These are phyloP conservation scores for Cantharis rustica DNA, from an alignment of 2,888 invertebrate genomes.

Conservation along the genomic window DNA sequence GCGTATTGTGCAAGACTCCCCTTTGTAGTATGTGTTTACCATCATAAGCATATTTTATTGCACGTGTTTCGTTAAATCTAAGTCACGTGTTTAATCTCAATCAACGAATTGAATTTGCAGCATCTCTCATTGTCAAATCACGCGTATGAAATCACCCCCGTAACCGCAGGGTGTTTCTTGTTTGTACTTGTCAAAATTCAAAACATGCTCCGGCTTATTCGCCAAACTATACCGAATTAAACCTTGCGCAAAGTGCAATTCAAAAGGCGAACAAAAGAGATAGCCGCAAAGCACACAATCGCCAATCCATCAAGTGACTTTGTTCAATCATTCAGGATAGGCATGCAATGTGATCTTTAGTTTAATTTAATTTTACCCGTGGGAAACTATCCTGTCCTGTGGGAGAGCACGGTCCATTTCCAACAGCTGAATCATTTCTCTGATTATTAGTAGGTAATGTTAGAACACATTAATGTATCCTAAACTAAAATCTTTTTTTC, in stretches of 20 bases:
- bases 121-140: conserved; percentile 30
- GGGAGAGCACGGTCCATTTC: conserved; percentile 19
- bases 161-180: conserved; percentile 18
- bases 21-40: not conserved
- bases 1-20: not conserved
- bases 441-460: not conserved
- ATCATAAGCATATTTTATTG: conserved; percentile 23
- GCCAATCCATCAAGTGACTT: conserved; percentile 26
- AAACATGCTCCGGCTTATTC: conserved; percentile 12
- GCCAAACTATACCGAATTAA: conserved; percentile 17
- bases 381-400: conserved; percentile 28
- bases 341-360: conserved; percentile 29
- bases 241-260: conserved; percentile 26
- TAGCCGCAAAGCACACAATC: conserved; percentile 19
- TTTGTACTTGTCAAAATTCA: conserved; percentile 1
- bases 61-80: conserved; percentile 24
- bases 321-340: conserved; percentile 15
- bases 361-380: conserved; percentile 33
- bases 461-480: not conserved
- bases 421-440: not conserved
- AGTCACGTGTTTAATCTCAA: conserved; percentile 28
- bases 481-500: not conserved
- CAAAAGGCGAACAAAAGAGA: not conserved
- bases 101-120: conserved; percentile 14
- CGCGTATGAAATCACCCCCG: conserved; percentile 29